These are phyloP conservation scores for Capitulum mitella DNA, from an alignment of 2,888 invertebrate species.

Conservation along the genomic window DNA sequence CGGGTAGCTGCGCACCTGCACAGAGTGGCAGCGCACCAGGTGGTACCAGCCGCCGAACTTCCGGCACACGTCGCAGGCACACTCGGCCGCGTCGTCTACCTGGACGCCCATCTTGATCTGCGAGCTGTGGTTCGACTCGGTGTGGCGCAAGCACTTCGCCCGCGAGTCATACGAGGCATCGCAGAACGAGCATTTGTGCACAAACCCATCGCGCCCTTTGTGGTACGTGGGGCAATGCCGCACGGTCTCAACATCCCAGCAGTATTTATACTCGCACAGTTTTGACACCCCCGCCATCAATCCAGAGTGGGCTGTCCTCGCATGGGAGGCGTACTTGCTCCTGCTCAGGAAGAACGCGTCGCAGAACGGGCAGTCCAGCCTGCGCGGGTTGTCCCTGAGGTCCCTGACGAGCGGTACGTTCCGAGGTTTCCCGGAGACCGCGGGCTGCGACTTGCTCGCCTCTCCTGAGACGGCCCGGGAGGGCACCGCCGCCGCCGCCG, in stretches of 20 bases:
- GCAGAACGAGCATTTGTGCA: background rate
- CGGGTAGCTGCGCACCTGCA: conserved; percentile 21
- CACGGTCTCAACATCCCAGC: background rate
- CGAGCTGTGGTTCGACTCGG: background rate
- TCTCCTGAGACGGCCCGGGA: too few species aligned
- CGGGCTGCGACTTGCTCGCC: too few species aligned
- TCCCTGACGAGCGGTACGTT: too few species aligned
- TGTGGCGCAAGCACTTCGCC: background rate
- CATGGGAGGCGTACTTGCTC: background rate
- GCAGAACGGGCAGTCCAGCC: background rate
- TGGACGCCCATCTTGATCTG: background rate
- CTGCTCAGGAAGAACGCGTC: background rate
- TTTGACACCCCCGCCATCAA: background rate
- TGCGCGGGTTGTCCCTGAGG: too few species aligned
- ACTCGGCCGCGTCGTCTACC: background rate
- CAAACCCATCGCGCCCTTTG: background rate
- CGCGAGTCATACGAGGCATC: background rate
- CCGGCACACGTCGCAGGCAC: background rate
- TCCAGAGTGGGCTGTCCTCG: background rate
- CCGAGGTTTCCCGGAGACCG: too few species aligned
- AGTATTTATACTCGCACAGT: background rate
- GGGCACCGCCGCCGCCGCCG: too few species aligned
- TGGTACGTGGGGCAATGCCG: background rate
- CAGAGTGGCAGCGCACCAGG: background rate
- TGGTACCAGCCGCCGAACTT: background rate